Base-by-base conservation (phyloP, 2,888 invertebrate genomes). In the Crocallis elinguaria region DNA sequence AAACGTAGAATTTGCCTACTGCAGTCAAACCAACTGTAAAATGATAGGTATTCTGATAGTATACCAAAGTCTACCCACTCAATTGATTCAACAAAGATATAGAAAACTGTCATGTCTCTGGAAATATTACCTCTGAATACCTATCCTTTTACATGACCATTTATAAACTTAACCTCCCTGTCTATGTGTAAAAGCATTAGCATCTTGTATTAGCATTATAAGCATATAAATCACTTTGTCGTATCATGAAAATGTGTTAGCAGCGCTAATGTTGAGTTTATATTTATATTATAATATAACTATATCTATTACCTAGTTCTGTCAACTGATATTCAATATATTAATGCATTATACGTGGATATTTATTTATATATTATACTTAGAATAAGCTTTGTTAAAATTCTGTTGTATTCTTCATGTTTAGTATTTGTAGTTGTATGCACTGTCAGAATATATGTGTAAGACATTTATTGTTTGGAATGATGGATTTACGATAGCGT, bases 381-480 rank as follows among this genome's bases (percentile, higher is more conserved):
- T 45, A 46, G 46, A 49, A 42, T 59, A 62, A 65, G 61, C 63
- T 65, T 68, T 66, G 70, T 67, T 71, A 65, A 30, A 54, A 48
- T 55, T 66, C 49, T 66, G 55, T 56, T 71, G 66, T 60, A 48
- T 60, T 37, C 29, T 39, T 48, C 16, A 50, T 58, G 32, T 69
- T 67, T 62, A 60, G 67, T 69, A 66, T 60, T 56, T 60, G 58
- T 63, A 58, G 51, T 49, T 56, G 38, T 48, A 57, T 36, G 59
- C 59, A 57, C 63, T 61, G 49, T 57, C 60, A 71, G 59, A 69
- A 30, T 54, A 56, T 52, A 57, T 59, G 52, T 65, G 43, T 49
- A 33, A 44, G 38, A 41, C 3, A 21, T 48, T 37, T 45, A 55
- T 71, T 73, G 69, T 75, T 75, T 74, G 79, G 75, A 64, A 63